Evolutionary conservation across 2,797 vertebrate species (phyloP).

Genomic region (Emys orbicularis): DNA sequence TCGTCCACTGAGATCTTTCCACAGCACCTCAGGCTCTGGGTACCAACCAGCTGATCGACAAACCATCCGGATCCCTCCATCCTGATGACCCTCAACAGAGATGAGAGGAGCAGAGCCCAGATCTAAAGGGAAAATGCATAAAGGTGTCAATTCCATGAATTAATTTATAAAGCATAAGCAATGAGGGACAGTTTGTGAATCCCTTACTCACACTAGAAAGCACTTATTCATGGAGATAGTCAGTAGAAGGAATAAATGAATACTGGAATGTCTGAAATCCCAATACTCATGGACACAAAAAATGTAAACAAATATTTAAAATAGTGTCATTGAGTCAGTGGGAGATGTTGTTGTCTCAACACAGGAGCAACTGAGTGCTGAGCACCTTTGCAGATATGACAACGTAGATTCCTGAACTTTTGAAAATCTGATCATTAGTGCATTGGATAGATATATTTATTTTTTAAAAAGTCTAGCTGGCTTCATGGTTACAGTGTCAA

Average conservation of each 20-base stretch:
- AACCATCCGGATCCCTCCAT: neutral
- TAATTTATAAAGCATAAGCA: neutral
- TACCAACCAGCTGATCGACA: neutral
- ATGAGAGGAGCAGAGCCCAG: neutral
- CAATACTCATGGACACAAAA: neutral
- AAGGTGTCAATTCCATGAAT: neutral
- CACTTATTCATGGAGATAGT: accelerated
- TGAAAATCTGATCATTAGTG: neutral
- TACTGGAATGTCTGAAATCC: neutral
- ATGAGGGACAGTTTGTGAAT: neutral
- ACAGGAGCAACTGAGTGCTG: neutral
- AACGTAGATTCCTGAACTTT: neutral
- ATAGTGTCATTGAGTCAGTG: neutral
- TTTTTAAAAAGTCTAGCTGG: neutral
- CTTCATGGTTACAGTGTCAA: too few relatives aligned
- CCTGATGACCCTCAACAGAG: neutral
- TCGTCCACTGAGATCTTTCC: neutral
- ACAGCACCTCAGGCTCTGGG: neutral
- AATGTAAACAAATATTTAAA: neutral
- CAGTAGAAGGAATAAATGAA: neutral
- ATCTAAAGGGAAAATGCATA: neutral
- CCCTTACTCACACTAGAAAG: neutral
- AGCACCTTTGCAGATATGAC: neutral
- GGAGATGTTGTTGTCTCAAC: neutral
- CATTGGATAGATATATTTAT: neutral